Conservation (phyloP, 2,113 vertebrate species). For the Anarrhichthys ocellatus region DNA sequence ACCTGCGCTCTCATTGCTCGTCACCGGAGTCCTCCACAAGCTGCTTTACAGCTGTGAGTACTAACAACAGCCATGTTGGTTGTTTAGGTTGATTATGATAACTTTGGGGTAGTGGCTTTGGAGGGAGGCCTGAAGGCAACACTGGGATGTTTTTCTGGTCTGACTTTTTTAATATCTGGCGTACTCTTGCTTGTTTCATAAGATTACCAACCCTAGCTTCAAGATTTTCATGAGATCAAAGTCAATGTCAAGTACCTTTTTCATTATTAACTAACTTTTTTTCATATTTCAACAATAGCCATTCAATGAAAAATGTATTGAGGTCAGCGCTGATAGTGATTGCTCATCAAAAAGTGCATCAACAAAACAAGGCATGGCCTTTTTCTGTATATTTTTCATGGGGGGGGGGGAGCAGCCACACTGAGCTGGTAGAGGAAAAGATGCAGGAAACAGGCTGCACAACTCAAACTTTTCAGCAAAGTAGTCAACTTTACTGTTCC, state of each 20-base stretch:
- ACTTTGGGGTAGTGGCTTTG: not conserved
- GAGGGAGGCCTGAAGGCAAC: not conserved
- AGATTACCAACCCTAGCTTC: not conserved
- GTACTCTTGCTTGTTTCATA: not conserved
- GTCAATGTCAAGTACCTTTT: not conserved
- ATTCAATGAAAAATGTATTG: not conserved
- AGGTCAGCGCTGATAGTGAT: not conserved
- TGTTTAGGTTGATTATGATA: not conserved
- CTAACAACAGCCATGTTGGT: not conserved
- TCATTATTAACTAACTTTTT: no score
- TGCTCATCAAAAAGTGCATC: not conserved
- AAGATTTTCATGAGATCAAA: not conserved
- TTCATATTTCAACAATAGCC: not conserved
- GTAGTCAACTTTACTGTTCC: not conserved
- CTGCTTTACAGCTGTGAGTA: not conserved
- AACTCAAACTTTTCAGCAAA: not conserved
- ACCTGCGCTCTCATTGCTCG: no score
- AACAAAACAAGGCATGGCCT: not conserved
- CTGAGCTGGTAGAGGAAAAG: not conserved
- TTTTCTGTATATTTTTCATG: not conserved
- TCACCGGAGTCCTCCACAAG: no score
- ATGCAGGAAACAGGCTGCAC: not conserved
- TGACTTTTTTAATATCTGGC: not conserved
- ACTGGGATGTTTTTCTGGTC: not conserved
- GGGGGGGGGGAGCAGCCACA: not conserved